Conservation (phyloP, 2,888 invertebrate genomes). For the Epistrophella euchroma region DNA sequence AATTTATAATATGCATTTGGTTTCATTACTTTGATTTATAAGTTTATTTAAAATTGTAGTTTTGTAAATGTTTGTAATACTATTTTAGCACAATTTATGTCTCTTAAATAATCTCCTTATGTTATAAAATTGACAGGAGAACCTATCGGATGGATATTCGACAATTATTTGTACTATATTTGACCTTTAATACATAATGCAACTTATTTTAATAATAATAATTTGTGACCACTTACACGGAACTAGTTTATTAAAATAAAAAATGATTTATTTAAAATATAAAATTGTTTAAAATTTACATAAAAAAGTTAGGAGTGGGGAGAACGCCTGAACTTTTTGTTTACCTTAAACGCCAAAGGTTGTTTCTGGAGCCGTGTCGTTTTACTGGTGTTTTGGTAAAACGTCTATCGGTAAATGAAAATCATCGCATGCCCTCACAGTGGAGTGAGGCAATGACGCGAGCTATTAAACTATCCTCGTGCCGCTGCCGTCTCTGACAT, state of each 20-base stretch:
- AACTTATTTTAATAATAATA: not conserved
- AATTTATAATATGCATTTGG: not conserved
- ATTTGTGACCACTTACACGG: not conserved
- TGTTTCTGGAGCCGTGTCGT: too few relatives aligned
- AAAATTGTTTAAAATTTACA: not conserved
- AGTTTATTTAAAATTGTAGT: not conserved
- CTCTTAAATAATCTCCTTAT: not conserved
- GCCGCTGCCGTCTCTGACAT: too few relatives aligned
- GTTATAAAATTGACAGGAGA: not conserved
- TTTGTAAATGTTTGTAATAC: not conserved
- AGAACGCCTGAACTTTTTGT: too few relatives aligned
- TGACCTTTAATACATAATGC: not conserved
- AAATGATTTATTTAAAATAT: not conserved
- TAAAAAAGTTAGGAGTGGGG: too few relatives aligned
- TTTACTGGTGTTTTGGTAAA: too few relatives aligned
- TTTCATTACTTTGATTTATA: not conserved
- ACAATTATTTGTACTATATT: not conserved
- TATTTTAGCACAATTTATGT: constrained; percentile 20
- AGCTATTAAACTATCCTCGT: too few relatives aligned
- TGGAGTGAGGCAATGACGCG: too few relatives aligned
- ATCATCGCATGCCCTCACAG: too few relatives aligned
- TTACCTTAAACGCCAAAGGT: too few relatives aligned
- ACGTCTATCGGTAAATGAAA: too few relatives aligned
- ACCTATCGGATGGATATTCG: not conserved
- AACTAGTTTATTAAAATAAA: not conserved